Percentiles rank a stretch among this genome's conserved stretches.
phyloP scores from a whole-genome alignment of 2,888 invertebrate species.

The Megamerina dolium region DNA sequence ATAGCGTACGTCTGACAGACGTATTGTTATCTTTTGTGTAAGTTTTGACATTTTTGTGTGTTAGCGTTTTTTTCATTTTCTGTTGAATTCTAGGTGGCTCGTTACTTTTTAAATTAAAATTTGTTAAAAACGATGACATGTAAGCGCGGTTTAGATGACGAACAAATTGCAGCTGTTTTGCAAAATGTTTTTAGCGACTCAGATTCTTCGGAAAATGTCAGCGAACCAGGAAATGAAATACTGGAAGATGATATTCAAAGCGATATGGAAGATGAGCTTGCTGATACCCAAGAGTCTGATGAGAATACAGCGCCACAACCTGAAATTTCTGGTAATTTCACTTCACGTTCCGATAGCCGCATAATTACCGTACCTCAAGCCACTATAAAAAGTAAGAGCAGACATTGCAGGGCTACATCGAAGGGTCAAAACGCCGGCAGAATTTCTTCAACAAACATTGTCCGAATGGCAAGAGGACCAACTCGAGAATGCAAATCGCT shows the following conservation, averaged over 20 bases:
- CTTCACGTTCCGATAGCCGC: not conserved
- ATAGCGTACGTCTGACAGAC: constrained; percentile 2
- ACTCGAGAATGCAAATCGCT: not conserved
- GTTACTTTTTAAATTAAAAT: not conserved
- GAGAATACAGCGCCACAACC: not conserved
- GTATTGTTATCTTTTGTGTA: constrained; percentile 4
- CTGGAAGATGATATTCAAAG: constrained; percentile 10
- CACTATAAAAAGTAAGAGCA: constrained; percentile 15
- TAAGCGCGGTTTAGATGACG: constrained; percentile 5
- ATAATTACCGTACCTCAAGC: not conserved
- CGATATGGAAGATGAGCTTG: too few relatives aligned
- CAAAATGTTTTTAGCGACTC: constrained; percentile 5
- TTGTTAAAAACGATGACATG: constrained; percentile 1
- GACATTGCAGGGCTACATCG: not conserved
- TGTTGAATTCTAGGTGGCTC: constrained; percentile 3
- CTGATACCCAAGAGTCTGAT: not conserved
- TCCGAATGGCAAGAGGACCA: constrained; percentile 5
- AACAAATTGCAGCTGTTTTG: constrained; percentile 3
- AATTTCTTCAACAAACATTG: constrained; percentile 8
- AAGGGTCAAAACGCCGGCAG: not conserved
- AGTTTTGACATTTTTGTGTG: not conserved
- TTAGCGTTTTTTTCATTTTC: not conserved
- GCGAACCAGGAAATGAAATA: constrained; percentile 7
- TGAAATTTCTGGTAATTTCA: constrained; percentile 2
- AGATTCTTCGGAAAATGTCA: constrained; percentile 1